A percentile compares a stretch with the other conserved stretches of the same genome.
phyloP scores from a whole-genome alignment of 2,113 vertebrate genomes.

The Andinoacara biseriatus region DNA sequence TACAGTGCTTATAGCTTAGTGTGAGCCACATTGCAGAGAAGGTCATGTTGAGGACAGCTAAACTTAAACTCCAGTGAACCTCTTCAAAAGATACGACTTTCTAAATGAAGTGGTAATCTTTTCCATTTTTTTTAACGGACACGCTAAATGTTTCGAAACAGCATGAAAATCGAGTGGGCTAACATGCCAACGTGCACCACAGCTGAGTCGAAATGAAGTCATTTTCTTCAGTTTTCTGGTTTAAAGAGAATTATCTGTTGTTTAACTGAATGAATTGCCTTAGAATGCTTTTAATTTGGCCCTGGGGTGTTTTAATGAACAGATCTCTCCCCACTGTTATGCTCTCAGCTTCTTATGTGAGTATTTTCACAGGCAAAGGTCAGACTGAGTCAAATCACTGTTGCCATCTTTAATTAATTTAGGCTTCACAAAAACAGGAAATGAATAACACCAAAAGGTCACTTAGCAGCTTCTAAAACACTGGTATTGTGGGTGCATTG shows the following conservation, averaged over 20 bases:
- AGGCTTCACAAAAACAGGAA: slow-evolving; percentile 43
- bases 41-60: neutral
- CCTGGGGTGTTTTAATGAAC: neutral
- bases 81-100: neutral
- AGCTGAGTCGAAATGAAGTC: neutral
- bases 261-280: neutral
- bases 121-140: neutral
- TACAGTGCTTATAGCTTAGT: neutral
- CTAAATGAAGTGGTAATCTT: neutral
- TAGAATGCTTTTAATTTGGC: neutral
- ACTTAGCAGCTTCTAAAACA: slow-evolving; percentile 29
- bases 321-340: neutral
- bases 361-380: slow-evolving; percentile 28
- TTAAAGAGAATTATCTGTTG: neutral
- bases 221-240: neutral
- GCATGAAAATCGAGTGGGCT: neutral
- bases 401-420: slow-evolving; percentile 41
- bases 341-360: neutral
- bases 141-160: neutral
- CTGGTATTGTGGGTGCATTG: neutral
- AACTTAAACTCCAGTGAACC: neutral
- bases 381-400: slow-evolving; percentile 16
- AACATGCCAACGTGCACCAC: neutral
- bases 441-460: slow-evolving; percentile 28
- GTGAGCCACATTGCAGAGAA: neutral